phyloP scores from a whole-genome alignment of 2,113 vertebrate species.

The Fulmarus glacialis region DNA sequence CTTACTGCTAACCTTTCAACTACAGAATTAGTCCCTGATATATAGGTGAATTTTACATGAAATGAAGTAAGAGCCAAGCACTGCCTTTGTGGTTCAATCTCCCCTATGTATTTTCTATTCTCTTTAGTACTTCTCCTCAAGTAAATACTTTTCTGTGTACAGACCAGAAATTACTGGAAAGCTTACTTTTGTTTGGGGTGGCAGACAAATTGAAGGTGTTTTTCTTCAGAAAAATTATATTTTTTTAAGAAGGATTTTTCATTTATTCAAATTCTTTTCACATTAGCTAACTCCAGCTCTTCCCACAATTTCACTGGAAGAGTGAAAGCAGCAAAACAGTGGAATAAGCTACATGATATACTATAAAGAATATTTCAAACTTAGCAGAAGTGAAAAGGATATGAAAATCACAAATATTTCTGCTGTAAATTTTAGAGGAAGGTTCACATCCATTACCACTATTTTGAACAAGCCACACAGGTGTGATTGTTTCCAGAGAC shows the following conservation, averaged over 20 bases:
- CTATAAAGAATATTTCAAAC: not conserved
- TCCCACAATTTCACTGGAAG: not conserved
- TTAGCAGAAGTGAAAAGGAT: not conserved
- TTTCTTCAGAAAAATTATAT: not conserved
- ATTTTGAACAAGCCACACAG: not conserved
- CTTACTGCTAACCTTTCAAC: not conserved
- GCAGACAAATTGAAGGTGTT: not conserved
- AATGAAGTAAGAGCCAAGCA: not conserved
- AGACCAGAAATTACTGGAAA: not conserved
- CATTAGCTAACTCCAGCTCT: not conserved
- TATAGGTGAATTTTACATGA: not conserved
- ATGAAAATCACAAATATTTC: not conserved
- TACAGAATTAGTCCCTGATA: not conserved
- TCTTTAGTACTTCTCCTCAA: not conserved
- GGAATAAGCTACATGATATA: not conserved
- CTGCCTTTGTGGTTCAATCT: not conserved
- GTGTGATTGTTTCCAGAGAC: not conserved
- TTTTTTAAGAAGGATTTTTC: not conserved
- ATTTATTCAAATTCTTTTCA: not conserved
- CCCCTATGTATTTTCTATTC: not conserved
- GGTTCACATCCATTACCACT: not conserved
- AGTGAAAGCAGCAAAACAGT: not conserved
- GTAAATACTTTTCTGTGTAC: not conserved
- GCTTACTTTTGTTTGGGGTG: not conserved
- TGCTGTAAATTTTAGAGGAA: not conserved